Percentiles rank a stretch among this genome's conserved stretches.
phyloP scores from a whole-genome alignment of 2,888 invertebrate genomes.

The Crematogaster levior region DNA sequence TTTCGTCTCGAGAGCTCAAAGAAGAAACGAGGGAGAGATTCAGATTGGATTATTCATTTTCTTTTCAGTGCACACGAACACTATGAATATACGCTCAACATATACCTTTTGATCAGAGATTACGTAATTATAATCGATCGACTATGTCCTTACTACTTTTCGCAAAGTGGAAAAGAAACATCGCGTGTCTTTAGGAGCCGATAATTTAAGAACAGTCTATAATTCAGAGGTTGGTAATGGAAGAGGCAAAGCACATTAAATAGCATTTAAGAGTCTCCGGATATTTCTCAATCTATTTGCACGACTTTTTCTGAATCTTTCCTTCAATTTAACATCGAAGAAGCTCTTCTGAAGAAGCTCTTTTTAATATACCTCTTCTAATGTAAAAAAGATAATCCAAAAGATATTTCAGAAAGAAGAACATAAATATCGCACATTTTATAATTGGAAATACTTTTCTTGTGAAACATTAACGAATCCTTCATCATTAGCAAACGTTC shows the following conservation, averaged over 20 bases:
- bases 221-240: slow-evolving; percentile 23
- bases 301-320: not conserved
- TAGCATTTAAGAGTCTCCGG: slow-evolving; percentile 29
- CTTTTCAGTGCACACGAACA: not conserved
- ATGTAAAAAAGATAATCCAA: not conserved
- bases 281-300: slow-evolving; percentile 41
- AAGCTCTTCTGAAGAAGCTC: not conserved
- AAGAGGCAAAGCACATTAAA: slow-evolving; percentile 18
- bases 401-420: not conserved
- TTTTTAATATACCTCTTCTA: not conserved
- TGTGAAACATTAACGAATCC: slow-evolving; percentile 4
- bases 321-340: not conserved
- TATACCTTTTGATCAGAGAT: slow-evolving; percentile 35
- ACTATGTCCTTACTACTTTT: not conserved
- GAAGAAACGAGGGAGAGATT: not conserved
- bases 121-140: slow-evolving; percentile 46
- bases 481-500: slow-evolving; percentile 8
- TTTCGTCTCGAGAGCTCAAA: not conserved
- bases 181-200: slow-evolving; percentile 45
- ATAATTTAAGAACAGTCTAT: slow-evolving; percentile 40
- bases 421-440: not conserved
- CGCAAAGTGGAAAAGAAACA: slow-evolving; percentile 35
- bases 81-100: not conserved
- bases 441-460: not conserved
- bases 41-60: slow-evolving; percentile 38